A percentile compares a stretch with the other conserved stretches of the same genome.
These are phyloP conservation scores for Trichonephila inaurata DNA, from an alignment of 1,140 invertebrate genomes.

Conservation along the genomic window DNA sequence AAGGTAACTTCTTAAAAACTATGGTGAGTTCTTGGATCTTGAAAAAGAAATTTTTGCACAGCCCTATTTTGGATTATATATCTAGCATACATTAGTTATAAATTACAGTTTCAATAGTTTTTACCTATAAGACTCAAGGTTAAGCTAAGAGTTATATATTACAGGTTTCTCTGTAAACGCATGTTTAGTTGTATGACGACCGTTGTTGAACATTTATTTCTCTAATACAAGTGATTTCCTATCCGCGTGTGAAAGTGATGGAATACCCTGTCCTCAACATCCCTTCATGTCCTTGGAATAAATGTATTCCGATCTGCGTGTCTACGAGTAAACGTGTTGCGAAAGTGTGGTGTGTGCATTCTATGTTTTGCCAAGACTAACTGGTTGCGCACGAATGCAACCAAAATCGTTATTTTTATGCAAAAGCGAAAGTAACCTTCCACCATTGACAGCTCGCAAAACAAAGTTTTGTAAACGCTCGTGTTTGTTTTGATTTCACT, in stretches of 20 bases:
- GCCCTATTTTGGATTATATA: too few species aligned
- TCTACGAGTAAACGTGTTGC: background rate
- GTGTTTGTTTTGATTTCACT: background rate
- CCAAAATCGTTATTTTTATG: background rate
- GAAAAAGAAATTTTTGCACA: too few species aligned
- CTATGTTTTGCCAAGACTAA: constrained; percentile 2
- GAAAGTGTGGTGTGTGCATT: background rate
- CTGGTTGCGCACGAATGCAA: constrained; percentile 19
- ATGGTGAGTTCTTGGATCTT: too few species aligned
- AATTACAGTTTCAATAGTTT: too few species aligned
- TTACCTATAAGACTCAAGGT: too few species aligned
- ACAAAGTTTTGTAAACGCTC: background rate
- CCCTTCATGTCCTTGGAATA: constrained; percentile 39
- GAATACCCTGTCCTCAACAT: background rate
- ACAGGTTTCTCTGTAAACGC: too few species aligned
- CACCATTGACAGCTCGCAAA: background rate
- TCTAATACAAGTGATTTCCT: background rate
- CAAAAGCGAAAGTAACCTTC: constrained; percentile 1
- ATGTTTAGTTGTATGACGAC: too few species aligned
- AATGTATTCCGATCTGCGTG: constrained; percentile 48
- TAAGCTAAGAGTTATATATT: too few species aligned
- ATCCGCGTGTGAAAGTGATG: background rate
- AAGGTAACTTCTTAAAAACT: too few species aligned
- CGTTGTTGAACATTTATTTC: background rate
- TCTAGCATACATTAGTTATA: too few species aligned